phyloP scores from a whole-genome alignment of 2,797 vertebrate genomes.

The Scolopax bukidnonensis region DNA sequence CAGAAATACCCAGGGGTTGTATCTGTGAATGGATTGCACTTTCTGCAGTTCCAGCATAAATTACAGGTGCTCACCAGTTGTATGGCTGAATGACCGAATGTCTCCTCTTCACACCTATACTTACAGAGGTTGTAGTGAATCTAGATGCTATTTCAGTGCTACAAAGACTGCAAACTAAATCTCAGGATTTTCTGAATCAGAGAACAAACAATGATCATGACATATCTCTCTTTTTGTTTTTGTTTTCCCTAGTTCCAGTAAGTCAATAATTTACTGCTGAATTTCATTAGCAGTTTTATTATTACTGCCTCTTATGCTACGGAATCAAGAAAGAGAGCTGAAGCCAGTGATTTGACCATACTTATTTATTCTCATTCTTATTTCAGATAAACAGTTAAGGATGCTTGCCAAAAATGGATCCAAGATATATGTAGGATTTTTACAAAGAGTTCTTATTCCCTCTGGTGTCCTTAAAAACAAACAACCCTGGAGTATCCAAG shows the following conservation, averaged over 20 bases:
- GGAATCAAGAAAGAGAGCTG: neutral
- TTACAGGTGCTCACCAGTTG: neutral
- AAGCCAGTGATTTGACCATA: neutral
- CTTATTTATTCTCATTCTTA: neutral
- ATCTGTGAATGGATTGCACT: neutral
- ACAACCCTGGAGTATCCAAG: neutral
- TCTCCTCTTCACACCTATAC: neutral
- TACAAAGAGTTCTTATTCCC: neutral
- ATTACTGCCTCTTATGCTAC: neutral
- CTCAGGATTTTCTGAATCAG: neutral
- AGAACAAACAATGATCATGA: neutral
- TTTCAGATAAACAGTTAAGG: neutral
- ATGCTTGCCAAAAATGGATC: neutral
- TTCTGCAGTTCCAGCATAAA: neutral
- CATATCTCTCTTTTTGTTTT: rapidly evolving
- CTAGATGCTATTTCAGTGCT: neutral
- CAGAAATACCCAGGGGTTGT: neutral
- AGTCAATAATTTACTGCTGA: neutral
- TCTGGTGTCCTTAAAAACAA: neutral
- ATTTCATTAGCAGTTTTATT: neutral
- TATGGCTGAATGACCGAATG: neutral
- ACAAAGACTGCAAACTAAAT: neutral
- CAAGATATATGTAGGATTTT: neutral
- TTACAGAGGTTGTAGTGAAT: neutral
- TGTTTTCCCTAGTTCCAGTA: neutral